phyloP scores from a whole-genome alignment of 2,797 vertebrate genomes.

The Eidolon dupreanum region DNA sequence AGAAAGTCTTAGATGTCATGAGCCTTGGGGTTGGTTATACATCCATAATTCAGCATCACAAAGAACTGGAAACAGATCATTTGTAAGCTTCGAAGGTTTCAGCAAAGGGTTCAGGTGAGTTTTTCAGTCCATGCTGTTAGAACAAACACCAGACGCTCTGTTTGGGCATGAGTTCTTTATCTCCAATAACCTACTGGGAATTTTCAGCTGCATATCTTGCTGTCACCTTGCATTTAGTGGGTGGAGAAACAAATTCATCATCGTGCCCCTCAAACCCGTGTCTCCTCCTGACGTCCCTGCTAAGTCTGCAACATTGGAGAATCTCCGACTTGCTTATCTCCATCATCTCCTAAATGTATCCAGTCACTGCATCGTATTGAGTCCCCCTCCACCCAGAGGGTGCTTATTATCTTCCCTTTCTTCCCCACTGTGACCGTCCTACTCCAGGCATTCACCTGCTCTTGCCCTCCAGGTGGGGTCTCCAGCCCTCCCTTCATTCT shows the following conservation, averaged over 20 bases:
- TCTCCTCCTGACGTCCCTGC: background rate
- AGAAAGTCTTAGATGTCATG: background rate
- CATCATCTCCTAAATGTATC: background rate
- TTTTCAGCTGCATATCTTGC: background rate
- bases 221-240: background rate
- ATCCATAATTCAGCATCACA: background rate
- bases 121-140: background rate
- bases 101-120: background rate
- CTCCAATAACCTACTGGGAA: background rate
- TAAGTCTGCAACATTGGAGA: background rate
- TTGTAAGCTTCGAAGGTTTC: background rate
- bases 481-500: accelerated
- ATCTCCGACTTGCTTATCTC: background rate
- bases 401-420: background rate
- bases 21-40: background rate
- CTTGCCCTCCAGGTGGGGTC: too few relatives aligned
- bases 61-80: background rate
- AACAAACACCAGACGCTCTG: background rate
- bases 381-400: accelerated
- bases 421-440: accelerated
- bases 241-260: background rate
- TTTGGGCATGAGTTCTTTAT: background rate
- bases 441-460: background rate
- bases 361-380: background rate
- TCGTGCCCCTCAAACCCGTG: accelerated